Evolutionary conservation across 2,888 invertebrate genomes (phyloP).

Genomic region (Muscina levida): DNA sequence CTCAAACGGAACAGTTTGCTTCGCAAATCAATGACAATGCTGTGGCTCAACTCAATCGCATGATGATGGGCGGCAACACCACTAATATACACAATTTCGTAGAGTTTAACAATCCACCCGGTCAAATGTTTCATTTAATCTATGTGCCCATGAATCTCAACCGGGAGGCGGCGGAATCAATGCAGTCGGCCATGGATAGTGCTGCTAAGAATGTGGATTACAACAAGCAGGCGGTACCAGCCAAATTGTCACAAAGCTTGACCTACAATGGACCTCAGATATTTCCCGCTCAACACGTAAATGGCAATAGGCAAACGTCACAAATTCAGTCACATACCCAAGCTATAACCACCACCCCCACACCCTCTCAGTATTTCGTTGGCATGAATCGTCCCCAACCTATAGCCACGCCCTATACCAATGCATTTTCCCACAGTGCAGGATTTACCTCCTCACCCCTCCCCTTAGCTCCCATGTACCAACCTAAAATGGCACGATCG

Average conservation of each 20-base stretch:
- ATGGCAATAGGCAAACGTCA: not conserved
- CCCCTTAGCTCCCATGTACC: conserved; percentile 15
- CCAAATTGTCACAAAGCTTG: conserved; percentile 1
- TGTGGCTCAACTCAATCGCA: not conserved
- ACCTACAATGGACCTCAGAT: conserved; percentile 41
- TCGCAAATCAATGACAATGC: conserved; percentile 12
- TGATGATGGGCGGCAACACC: conserved; percentile 12
- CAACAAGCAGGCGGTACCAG: not conserved
- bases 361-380: not conserved
- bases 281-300: conserved; percentile 33
- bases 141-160: conserved; percentile 41
- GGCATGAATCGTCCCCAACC: not conserved
- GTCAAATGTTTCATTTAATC: conserved; percentile 51
- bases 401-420: not conserved
- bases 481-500: not conserved
- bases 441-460: not conserved
- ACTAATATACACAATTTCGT: conserved; percentile 38
- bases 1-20: not conserved
- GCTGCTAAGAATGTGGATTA: not conserved
- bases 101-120: conserved; percentile 35
- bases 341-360: not conserved
- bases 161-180: not conserved
- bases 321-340: conserved; percentile 14
- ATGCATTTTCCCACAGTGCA: conserved; percentile 11
- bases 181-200: not conserved